A percentile compares a stretch with the other conserved stretches of the same genome.
Conservation (phyloP, 2,797 vertebrate genomes). For the Anguilla marmorata region DNA sequence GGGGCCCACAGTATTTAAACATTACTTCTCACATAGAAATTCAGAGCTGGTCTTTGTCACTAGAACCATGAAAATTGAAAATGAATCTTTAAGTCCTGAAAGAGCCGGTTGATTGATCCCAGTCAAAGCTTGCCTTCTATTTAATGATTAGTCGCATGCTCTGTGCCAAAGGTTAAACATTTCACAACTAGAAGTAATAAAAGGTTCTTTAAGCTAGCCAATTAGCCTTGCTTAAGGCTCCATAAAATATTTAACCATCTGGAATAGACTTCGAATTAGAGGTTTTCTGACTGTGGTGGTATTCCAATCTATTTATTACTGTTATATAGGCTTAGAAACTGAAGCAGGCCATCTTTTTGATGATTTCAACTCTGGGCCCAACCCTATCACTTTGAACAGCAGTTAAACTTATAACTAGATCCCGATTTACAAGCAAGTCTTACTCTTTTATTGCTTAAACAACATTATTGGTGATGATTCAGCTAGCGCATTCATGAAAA, state of each 20-base stretch:
- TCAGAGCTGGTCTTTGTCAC: slow-evolving; percentile 40
- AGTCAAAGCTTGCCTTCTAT: slow-evolving; percentile 37
- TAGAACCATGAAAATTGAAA: slow-evolving; percentile 51
- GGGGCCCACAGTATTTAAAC: background rate
- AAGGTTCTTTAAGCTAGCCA: slow-evolving; percentile 54
- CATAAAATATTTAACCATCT: slow-evolving; percentile 59
- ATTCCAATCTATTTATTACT: slow-evolving; percentile 41
- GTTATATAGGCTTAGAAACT: slow-evolving; percentile 23
- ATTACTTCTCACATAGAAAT: slow-evolving; percentile 15
- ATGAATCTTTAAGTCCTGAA: slow-evolving; percentile 43
- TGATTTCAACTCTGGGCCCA: slow-evolving; percentile 1
- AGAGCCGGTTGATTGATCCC: slow-evolving; percentile 50
- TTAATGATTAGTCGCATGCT: slow-evolving; percentile 50
- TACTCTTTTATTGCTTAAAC: background rate
- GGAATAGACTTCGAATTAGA: slow-evolving; percentile 53
- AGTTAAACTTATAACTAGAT: background rate
- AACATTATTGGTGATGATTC: background rate
- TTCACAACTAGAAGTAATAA: slow-evolving; percentile 50
- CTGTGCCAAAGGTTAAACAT: slow-evolving; percentile 52
- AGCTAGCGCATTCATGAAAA: background rate
- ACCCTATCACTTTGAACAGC: background rate
- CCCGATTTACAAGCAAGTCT: background rate
- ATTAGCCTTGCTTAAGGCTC: slow-evolving; percentile 51
- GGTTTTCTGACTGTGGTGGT: slow-evolving; percentile 36
- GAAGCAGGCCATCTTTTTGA: slow-evolving; percentile 10